A percentile compares a stretch with the other conserved stretches of the same genome.
phyloP scores from a whole-genome alignment of 2,888 invertebrate genomes.

The Coelinius sp. region DNA sequence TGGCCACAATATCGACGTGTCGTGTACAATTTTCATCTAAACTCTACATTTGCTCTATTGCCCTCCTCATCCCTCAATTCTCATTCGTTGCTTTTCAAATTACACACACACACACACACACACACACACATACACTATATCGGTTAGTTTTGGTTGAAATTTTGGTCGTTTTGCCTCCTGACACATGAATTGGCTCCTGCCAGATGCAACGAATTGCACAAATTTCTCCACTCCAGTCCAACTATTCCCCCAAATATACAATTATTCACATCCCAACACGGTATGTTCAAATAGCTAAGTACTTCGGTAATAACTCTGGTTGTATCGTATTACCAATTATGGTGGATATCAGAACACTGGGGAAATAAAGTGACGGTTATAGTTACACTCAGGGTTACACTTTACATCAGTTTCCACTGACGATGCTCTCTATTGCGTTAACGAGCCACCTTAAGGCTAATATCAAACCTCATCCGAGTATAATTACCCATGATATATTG shows the following conservation, averaged over 20 bases:
- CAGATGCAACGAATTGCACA: background rate
- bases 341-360: slow-evolving; percentile 35
- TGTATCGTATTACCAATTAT: slow-evolving; percentile 59
- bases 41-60: background rate
- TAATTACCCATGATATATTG: slow-evolving; percentile 59
- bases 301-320: background rate
- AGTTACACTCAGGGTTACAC: slow-evolving; percentile 57
- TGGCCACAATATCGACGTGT: slow-evolving; percentile 10
- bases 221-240: background rate
- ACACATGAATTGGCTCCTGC: background rate
- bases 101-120: background rate
- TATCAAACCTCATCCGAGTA: slow-evolving; percentile 50
- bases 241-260: background rate
- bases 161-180: background rate
- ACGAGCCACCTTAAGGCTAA: slow-evolving; percentile 44
- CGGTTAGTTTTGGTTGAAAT: background rate
- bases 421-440: slow-evolving; percentile 47
- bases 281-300: too few relatives aligned
- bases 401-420: slow-evolving; percentile 41
- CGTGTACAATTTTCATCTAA: slow-evolving; percentile 5
- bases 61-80: background rate
- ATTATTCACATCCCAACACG: background rate
- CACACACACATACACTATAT: background rate
- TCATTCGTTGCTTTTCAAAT: slow-evolving; percentile 7
- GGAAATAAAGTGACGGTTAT: slow-evolving; percentile 61